Percentiles rank a stretch among this genome's conserved stretches.
These are phyloP conservation scores for Endotricha flammealis DNA, from an alignment of 2,888 invertebrate species.

Conservation along the genomic window DNA sequence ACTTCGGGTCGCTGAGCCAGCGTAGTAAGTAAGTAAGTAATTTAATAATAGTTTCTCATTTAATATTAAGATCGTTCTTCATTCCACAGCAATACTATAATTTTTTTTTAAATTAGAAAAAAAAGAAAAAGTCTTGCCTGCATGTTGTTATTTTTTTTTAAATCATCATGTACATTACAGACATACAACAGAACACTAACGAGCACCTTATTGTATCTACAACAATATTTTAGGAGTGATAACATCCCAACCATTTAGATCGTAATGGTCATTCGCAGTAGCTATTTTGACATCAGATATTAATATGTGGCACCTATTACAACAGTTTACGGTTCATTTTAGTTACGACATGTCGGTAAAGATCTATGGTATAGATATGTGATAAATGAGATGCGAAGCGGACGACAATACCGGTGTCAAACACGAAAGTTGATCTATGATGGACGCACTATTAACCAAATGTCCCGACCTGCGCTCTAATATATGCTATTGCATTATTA, in stretches of 20 bases:
- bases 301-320: not conserved
- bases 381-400: slow-evolving; percentile 33
- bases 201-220: too few relatives aligned
- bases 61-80: too few relatives aligned
- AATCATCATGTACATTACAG: too few relatives aligned
- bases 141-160: too few relatives aligned
- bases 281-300: not conserved
- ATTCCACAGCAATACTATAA: too few relatives aligned
- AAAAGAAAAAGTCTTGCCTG: too few relatives aligned
- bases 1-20: too few relatives aligned
- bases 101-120: too few relatives aligned
- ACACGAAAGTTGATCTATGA: slow-evolving; percentile 25
- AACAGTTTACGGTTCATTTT: not conserved
- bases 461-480: slow-evolving; percentile 1
- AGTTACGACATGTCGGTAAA: not conserved
- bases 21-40: too few relatives aligned
- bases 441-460: slow-evolving; percentile 4
- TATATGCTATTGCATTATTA: slow-evolving; percentile 5
- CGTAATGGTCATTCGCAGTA: not conserved
- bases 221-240: too few relatives aligned
- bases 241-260: not conserved
- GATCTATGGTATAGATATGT: slow-evolving; percentile 23
- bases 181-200: too few relatives aligned
- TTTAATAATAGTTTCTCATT: too few relatives aligned
- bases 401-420: slow-evolving; percentile 13